phyloP scores from a whole-genome alignment of 2,797 vertebrate genomes.

The Cuculus canorus region DNA sequence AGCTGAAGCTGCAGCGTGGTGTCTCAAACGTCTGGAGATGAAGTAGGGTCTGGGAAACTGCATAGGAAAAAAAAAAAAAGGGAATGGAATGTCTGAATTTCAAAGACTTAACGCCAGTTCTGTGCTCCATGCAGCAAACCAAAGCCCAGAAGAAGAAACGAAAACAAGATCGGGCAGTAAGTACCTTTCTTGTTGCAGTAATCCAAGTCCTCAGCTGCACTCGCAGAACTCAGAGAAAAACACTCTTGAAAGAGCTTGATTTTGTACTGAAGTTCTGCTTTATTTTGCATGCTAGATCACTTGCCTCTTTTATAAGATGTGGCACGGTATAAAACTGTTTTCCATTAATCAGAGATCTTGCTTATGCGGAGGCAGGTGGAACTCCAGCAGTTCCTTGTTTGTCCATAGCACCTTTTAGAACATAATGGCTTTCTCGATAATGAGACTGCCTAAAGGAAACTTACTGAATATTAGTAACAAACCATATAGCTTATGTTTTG shows the following conservation, averaged over 20 bases:
- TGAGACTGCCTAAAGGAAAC: not conserved
- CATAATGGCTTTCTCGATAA: not conserved
- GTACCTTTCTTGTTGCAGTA: slow-evolving; percentile 43
- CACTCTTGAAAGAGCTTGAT: not conserved
- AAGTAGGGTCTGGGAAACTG: not conserved
- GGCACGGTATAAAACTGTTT: not conserved
- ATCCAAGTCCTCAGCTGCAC: not conserved
- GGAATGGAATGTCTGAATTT: not conserved
- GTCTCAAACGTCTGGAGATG: not conserved
- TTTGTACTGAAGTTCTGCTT: not conserved
- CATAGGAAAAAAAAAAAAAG: not conserved
- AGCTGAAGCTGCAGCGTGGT: not conserved
- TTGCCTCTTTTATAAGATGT: not conserved
- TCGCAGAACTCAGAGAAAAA: not conserved
- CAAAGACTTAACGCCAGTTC: not conserved
- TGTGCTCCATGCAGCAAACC: slow-evolving; percentile 78
- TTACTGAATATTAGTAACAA: not conserved
- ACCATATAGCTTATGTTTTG: not conserved
- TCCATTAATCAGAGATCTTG: not conserved
- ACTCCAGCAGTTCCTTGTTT: not conserved
- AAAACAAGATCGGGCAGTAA: slow-evolving; percentile 92
- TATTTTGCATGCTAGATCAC: not conserved
- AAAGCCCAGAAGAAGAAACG: slow-evolving; percentile 94
- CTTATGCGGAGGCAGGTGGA: not conserved
- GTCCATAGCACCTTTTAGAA: not conserved